Conservation (phyloP, 2,888 invertebrate genomes). For the Aleiodes testaceus region DNA sequence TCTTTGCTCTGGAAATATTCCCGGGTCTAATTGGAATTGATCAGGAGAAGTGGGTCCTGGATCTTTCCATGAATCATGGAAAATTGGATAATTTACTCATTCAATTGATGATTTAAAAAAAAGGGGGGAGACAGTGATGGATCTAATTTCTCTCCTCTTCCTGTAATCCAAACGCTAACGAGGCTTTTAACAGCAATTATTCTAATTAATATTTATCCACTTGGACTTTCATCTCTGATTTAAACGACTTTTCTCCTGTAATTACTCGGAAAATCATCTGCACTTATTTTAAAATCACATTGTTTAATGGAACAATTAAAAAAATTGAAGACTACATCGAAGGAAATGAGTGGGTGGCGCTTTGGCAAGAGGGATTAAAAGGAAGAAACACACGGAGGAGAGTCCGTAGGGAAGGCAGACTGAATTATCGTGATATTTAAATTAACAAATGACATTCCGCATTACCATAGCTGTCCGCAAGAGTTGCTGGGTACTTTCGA, state of each 20-base stretch:
- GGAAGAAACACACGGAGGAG: constrained; percentile 11
- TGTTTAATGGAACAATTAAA: constrained; percentile 2
- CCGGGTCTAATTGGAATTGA: constrained; percentile 73
- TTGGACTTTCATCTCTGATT: constrained; percentile 21
- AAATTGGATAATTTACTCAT: constrained; percentile 6
- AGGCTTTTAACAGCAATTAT: constrained; percentile 73
- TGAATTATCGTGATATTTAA: constrained; percentile 70
- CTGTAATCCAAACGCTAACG: constrained; percentile 71
- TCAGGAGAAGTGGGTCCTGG: constrained; percentile 65
- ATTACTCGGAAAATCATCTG: not conserved
- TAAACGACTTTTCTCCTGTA: constrained; percentile 4
- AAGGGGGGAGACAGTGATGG: constrained; percentile 18
- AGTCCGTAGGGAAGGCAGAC: constrained; percentile 55
- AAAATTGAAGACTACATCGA: constrained; percentile 10
- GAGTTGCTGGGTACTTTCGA: constrained; percentile 57
- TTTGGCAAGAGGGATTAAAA: constrained; percentile 43
- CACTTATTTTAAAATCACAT: not conserved
- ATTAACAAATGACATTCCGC: constrained; percentile 69
- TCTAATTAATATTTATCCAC: constrained; percentile 71
- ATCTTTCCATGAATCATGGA: not conserved
- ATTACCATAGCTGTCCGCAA: constrained; percentile 66
- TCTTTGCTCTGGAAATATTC: constrained; percentile 70
- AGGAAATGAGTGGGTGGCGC: constrained; percentile 44
- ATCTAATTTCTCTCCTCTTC: constrained; percentile 62
- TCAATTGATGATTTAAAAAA: not conserved